A percentile compares a stretch with the other conserved stretches of the same genome.
phyloP scores from a whole-genome alignment of 2,113 vertebrate species.

The Gymnorhina tibicen region DNA sequence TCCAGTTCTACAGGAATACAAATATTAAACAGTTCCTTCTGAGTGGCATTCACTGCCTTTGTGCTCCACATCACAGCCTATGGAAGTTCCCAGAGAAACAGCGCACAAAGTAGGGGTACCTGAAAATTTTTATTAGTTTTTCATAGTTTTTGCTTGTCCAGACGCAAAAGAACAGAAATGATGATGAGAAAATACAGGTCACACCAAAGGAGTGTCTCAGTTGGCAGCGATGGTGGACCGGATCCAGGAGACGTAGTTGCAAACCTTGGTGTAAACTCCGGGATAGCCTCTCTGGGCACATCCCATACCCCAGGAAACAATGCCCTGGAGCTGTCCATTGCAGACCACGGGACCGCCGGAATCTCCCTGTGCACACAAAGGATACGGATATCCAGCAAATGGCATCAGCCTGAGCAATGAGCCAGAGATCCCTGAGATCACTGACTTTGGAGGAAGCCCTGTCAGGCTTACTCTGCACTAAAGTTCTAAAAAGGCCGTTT shows the following conservation, averaged over 20 bases:
- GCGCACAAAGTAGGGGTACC: not conserved
- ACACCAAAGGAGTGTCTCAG: not conserved
- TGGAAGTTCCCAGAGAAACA: not conserved
- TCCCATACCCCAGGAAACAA: constrained; percentile 86
- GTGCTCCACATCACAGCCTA: not conserved
- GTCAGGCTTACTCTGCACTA: not conserved
- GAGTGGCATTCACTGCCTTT: not conserved
- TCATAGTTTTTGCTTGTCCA: not conserved
- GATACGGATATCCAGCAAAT: not conserved
- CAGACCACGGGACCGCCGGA: constrained; percentile 84
- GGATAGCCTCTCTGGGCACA: constrained; percentile 78
- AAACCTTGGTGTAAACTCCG: constrained; percentile 83
- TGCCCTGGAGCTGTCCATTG: constrained; percentile 75
- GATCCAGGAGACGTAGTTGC: constrained; percentile 80
- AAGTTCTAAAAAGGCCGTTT: not conserved
- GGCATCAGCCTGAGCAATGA: not conserved
- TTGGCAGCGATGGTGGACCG: constrained; percentile 63
- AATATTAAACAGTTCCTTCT: not conserved
- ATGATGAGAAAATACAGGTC: not conserved
- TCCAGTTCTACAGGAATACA: no score
- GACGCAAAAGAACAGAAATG: not conserved
- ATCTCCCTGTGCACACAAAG: constrained; percentile 73
- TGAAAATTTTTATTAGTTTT: constrained; percentile 12
- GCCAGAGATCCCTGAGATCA: not conserved
- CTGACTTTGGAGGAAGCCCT: not conserved